Conservation (phyloP, 92 coral and sea anemone genomes). For the Blastomussa wellsi region DNA sequence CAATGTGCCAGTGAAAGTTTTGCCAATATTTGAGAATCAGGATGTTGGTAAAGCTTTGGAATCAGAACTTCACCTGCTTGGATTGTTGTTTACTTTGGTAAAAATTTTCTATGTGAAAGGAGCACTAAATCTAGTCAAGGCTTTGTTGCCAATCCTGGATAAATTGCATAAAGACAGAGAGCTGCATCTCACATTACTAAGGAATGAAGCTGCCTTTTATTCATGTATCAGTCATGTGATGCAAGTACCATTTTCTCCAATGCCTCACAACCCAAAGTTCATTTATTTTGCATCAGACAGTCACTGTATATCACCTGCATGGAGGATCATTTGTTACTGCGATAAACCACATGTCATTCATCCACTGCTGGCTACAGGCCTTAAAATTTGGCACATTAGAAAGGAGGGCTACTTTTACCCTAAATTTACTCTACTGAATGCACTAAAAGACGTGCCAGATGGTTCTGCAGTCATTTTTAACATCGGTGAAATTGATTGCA, state of each 20-base stretch:
- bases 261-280: slow-evolving; percentile 41
- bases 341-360: slow-evolving; percentile 45
- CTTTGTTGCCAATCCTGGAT: slow-evolving; percentile 48
- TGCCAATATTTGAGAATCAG: slow-evolving; percentile 16
- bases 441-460: slow-evolving; percentile 35
- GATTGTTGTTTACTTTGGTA: slow-evolving; percentile 53
- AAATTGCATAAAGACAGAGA: slow-evolving; percentile 40
- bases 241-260: slow-evolving; percentile 51
- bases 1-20: slow-evolving; percentile 13
- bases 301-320: slow-evolving; percentile 58
- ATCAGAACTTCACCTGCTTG: slow-evolving; percentile 48
- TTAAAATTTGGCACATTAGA: slow-evolving; percentile 61
- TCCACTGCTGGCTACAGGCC: slow-evolving; percentile 53
- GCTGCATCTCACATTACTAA: slow-evolving; percentile 48
- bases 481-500: slow-evolving; percentile 64
- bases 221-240: slow-evolving; percentile 46
- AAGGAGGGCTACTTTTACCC: slow-evolving; percentile 50
- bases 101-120: slow-evolving; percentile 55
- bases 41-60: slow-evolving; percentile 33
- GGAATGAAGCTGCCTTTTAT: slow-evolving; percentile 64
- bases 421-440: slow-evolving; percentile 48
- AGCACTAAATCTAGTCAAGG: slow-evolving; percentile 37
- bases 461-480: slow-evolving; percentile 47
- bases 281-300: slow-evolving; percentile 60
- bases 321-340: slow-evolving; percentile 40